Base-by-base conservation (phyloP, 2,113 vertebrate species). In the Poecile atricapillus region DNA sequence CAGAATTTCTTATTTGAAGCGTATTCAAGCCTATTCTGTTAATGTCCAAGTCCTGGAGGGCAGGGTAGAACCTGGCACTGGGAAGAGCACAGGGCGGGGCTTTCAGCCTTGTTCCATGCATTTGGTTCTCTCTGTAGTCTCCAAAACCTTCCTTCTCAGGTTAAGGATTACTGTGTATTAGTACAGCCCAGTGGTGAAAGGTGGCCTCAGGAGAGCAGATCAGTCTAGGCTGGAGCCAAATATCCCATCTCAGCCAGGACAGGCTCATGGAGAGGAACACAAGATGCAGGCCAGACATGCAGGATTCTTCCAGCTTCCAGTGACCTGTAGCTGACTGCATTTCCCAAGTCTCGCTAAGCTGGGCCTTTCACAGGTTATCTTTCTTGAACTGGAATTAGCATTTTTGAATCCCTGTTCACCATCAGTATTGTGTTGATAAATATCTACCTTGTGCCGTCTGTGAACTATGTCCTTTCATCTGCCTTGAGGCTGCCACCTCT, bases 231-330 rank as follows among this genome's bases (percentile, higher is more conserved):
- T 28, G 15, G 23, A 30, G 71, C 58, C 49, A 50, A 25, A 31
- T 18, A 17, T 3, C 31, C 47, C 20, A 22, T 24, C 27, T 85
- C 33, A 59, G 83, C 44, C 16, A 30, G 52, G 30, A n/a, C 1
- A n/a, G 50, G 65, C 2, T 5, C 4, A 2, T 15, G 18, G 52
- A 52, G 37, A 58, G 21, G 30, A 47, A 1, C 7, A 15, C 2
- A 4, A 24, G 39, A 14, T 3, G 5, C 56, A 58, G 59, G 31
- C 21, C 74, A 64, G 35, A 22, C 5, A 1, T 6, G 31, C 41
- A 25, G 60, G 23, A 1, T 27, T 43, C 18, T 31, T 27, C 49
- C 78, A 77, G 59, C 53, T 59, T 17, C 49, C 41, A 5, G 17
- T 19, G 33, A 8, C 33, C 6, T 46, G 17, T 4, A 39, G 69